Evolutionary conservation across 1,140 invertebrate species (phyloP).

Genomic region (Penaeus vannamei): DNA sequence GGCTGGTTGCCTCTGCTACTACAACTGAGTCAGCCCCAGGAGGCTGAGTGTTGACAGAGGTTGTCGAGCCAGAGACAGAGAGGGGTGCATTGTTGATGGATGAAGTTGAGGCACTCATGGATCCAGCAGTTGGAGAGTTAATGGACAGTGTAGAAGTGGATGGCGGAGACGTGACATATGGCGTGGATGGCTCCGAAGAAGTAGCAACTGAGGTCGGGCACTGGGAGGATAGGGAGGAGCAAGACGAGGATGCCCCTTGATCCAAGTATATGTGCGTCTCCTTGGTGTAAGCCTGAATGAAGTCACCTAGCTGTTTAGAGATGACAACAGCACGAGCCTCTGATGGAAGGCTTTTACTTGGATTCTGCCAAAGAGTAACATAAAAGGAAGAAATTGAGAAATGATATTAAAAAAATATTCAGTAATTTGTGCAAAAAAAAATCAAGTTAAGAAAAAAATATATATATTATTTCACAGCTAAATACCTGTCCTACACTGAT

Average conservation of each 20-base stretch:
- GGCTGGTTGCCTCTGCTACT: neutral
- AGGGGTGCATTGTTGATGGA: slow-evolving; percentile 54
- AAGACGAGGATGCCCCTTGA: slow-evolving; percentile 56
- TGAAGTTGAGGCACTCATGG: slow-evolving; percentile 44
- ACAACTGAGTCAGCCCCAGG: neutral
- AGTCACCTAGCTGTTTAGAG: slow-evolving; percentile 93
- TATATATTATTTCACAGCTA: no score
- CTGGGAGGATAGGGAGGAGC: slow-evolving; percentile 58
- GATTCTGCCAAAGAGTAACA: slow-evolving; percentile 75
- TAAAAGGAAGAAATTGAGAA: slow-evolving; percentile 51
- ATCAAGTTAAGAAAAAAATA: no score
- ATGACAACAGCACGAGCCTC: slow-evolving; percentile 90
- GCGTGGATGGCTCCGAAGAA: slow-evolving; percentile 63
- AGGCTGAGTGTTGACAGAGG: slow-evolving; percentile 49
- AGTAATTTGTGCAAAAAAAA: neutral
- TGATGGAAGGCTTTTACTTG: slow-evolving; percentile 82
- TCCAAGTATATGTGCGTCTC: slow-evolving; percentile 79
- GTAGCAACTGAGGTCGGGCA: slow-evolving; percentile 62
- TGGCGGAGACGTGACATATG: slow-evolving; percentile 56
- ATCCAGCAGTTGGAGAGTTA: slow-evolving; percentile 46
- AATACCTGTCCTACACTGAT: no score
- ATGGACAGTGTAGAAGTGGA: slow-evolving; percentile 55
- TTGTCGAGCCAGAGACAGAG: slow-evolving; percentile 44
- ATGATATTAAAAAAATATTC: slow-evolving; percentile 4
- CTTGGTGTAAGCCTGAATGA: slow-evolving; percentile 89